Base-by-base conservation (phyloP, 2,888 invertebrate genomes). In the Nowickia ferox region DNA sequence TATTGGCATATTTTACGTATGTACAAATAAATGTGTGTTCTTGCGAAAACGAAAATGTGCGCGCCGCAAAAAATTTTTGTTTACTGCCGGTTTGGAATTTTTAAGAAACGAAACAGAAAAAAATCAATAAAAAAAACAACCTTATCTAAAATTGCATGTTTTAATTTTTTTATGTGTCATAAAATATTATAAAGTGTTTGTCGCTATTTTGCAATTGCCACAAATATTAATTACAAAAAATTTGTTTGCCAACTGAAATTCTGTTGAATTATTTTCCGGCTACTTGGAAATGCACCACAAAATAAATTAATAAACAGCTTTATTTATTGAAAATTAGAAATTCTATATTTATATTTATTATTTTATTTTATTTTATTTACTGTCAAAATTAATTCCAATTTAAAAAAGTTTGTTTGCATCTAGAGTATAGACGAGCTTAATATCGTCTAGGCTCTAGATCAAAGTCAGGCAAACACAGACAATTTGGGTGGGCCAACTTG, bases 71-170 rank as follows among this genome's bases (percentile, higher is more conserved):
- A 40, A 22, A 55, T 44, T 53, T 69, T 61, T 9, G 19, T 15
- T n/a, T 22, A 38, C 61, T 63, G 22, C 22, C 55, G 55, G 40
- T 72, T 80, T 69, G 19, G 2, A 10, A 53, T 0, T 44, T 55
- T 63, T 4, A 30, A 1, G 13, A 48, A 57, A 22, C 40, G 9
- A 42, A n/a, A 44, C n/a, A n/a, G n/a, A 71, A 68, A 44, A 74
- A 17, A 65, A 40, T 40, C 11, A 6, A 11, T 48, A 19, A 11
- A 10, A 22, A 55, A 53, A 68, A 51, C 40, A 51, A 51, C 11
- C 38, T 42, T 75, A 53, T 74, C 40, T 46, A 38, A 63, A 48
- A 40, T 48, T 82, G 68, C 48, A 44, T 74, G 65, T 72, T 72
- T 44, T 40, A 17, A 17, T 51, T 65, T 59, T 66, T 42, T n/a